These are phyloP conservation scores for Daktulosphaira vitifoliae DNA, from an alignment of 1,140 invertebrate species.

Conservation along the genomic window DNA sequence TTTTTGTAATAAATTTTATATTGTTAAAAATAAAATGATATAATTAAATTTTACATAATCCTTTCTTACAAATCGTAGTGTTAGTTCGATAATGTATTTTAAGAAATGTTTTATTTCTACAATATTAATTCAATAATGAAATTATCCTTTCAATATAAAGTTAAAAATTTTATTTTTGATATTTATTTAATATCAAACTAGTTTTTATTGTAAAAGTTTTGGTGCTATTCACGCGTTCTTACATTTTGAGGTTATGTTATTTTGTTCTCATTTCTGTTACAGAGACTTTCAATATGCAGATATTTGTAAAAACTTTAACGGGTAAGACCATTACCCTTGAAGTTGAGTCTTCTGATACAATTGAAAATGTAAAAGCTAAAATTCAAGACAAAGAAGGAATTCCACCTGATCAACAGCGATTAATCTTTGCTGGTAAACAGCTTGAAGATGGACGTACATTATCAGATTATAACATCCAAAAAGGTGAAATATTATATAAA, in stretches of 20 bases:
- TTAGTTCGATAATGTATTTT: no score
- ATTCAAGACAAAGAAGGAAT: slow-evolving; percentile 81
- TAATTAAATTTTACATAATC: no score
- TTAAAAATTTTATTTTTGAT: no score
- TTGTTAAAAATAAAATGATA: no score
- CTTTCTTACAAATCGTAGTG: no score
- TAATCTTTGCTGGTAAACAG: slow-evolving; percentile 37
- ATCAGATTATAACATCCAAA: slow-evolving; percentile 37
- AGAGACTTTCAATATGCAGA: slow-evolving; percentile 61
- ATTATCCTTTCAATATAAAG: no score
- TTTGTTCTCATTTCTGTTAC: background rate
- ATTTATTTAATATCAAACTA: no score
- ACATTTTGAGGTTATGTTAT: slow-evolving; percentile 25
- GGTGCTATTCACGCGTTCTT: background rate
- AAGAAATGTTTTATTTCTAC: no score
- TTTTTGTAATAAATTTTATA: no score
- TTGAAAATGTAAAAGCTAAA: slow-evolving; percentile 90
- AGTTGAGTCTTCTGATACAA: slow-evolving; percentile 84
- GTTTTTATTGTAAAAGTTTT: no score
- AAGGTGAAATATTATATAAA: slow-evolving; percentile 4
- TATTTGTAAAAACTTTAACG: slow-evolving; percentile 88
- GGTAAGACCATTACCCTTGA: slow-evolving; percentile 92
- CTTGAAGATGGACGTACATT: slow-evolving; percentile 50
- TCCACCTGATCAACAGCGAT: slow-evolving; percentile 36
- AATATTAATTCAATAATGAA: no score